Base-by-base conservation (phyloP, 2,113 vertebrate genomes). In the Zosterops pallidus region DNA sequence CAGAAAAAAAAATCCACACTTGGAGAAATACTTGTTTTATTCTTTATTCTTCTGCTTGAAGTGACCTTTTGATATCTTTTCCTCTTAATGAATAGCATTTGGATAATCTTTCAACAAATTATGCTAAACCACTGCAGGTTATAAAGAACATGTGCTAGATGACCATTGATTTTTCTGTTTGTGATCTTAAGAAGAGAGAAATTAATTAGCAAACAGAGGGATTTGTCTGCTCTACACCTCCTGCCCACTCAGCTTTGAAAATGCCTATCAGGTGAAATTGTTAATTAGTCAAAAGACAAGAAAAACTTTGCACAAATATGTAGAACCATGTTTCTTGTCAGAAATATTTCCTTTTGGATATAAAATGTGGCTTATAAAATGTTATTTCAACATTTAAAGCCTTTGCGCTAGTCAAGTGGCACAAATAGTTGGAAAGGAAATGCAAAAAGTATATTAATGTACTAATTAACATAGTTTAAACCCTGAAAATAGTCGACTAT, bases 171-270 rank as follows among this genome's bases (percentile, higher is more conserved):
- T 91, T 93, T 96, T 92, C 74, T 5, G 6, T 92, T 83, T 84
- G 56, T 55, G 71, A 62, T 94, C 74, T 83, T 74, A 90, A 82
- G 86, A 87, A 55, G 46, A 86, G 59, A 81, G 19, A 93, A 96
- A 91, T 76, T 96, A 96, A 96, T 92, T 94, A 94, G 59, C 42
- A 92, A 96, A 59, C 67, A 80, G 37, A 57, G 67, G 46, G 67
- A 95, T 91, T 87, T 94, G 42, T 89, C 86, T 94, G 56, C 55
- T 89, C 6, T 77, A 62, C 18, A 85, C 19, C 39, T 95, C 22
- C 50, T 94, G 83, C 81, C 59, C 83, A 91, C 55, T 63, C 86
- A 92, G 31, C 81, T 92, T 90, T 87, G 92, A 94, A 96, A 96
- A 77, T 82, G 11, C 74, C 84, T 92, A 56, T 69, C 33, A 87